Base-by-base conservation (phyloP, 92 coral and sea anemone genomes). In the Heteractis magnifica region DNA sequence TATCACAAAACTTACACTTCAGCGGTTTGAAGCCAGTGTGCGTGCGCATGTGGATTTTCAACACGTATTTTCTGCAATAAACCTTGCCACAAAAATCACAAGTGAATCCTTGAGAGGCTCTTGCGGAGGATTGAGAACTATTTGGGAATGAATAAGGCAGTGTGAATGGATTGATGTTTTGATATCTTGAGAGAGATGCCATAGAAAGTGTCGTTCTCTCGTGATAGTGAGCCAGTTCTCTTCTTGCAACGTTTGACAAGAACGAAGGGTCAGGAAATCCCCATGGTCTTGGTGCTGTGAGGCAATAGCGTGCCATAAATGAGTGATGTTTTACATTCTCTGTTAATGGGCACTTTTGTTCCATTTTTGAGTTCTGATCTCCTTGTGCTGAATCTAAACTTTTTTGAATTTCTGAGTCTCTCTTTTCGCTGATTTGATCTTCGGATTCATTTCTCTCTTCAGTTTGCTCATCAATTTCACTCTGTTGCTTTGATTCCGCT, bases 21-120 rank as follows among this genome's bases (percentile, higher is more conserved):
- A 97, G 89, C 10, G 99, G 99, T 82, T 97, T 97, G 91, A 94
- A 93, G 16, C 99, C 99, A 0, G 99, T 97, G 82, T 97, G 99
- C 82, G 99, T 97, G 75, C 99, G 87, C 99, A 94, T 97, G 89
- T 97, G 99, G 51, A 97, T 97, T 83, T 97, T 97, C 85, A 97
- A 76, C 53, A 97, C 99, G 78, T 97, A 97, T 59, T 94, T 94
- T 53, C 99, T 72, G 80, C 99, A 97, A 83, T 97, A 97, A n/a
- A 93, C 97, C 55, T 97, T 97, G 9, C 99, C 99, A 75, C 99
- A 97, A 68, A 87, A 97, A n/a, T 97, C 95, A 76, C 99, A 97
- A 56, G 90, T 91, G 79, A 97, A 97, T 8, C 99, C 98, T 75
- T 89, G 94, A 12, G 91, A 59, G 6, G 88, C 77, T 51, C 83